These are phyloP conservation scores for Patagioenas fasciata DNA, from an alignment of 2,113 vertebrate genomes.

Conservation along the genomic window DNA sequence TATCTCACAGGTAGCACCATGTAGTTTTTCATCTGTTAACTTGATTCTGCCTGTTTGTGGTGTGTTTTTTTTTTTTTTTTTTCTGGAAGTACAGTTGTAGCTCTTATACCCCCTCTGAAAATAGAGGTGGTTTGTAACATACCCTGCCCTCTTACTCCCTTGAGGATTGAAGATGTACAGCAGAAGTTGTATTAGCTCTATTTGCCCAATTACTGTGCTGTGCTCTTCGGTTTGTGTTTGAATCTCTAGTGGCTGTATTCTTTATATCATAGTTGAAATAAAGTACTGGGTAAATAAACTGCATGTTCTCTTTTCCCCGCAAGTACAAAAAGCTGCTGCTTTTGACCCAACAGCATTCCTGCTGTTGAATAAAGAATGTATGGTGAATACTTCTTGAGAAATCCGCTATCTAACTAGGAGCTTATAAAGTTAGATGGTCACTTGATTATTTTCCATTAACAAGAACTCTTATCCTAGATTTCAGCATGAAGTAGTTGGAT, in stretches of 20 bases:
- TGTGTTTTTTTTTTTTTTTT: not conserved
- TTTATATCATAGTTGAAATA: not conserved
- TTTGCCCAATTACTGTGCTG: not conserved
- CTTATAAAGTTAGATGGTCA: not conserved
- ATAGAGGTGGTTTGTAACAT: not conserved
- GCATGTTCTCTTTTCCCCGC: not conserved
- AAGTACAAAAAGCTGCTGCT: not conserved
- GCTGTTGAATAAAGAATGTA: not conserved
- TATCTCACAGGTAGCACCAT: not conserved
- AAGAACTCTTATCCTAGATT: not conserved
- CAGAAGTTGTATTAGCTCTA: not conserved
- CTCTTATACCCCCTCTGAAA: rapidly evolving
- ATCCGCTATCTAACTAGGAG: not conserved
- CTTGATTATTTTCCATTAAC: not conserved
- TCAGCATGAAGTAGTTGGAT: not conserved
- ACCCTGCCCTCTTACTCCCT: not conserved
- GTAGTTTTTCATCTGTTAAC: not conserved
- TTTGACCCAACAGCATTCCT: not conserved
- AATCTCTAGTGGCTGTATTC: not conserved
- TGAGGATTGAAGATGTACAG: not conserved
- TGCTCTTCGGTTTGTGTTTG: not conserved
- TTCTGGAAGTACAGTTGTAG: not conserved
- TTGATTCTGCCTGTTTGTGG: not conserved
- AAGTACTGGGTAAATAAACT: not conserved
- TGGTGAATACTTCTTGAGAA: not conserved